phyloP scores from a whole-genome alignment of 2,888 invertebrate species.

The Hemithea aestivaria region DNA sequence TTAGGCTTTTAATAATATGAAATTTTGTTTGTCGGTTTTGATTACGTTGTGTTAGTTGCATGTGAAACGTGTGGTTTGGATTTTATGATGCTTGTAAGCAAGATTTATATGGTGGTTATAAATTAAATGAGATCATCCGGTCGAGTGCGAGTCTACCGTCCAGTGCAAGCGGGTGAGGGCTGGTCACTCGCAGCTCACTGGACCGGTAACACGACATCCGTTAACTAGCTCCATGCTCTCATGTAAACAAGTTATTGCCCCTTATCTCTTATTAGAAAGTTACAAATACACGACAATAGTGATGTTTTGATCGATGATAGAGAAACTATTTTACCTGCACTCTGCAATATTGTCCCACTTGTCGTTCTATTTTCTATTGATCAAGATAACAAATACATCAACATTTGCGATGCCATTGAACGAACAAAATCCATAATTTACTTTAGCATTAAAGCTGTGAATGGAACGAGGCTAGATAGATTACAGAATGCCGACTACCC shows the following conservation, averaged over 20 bases:
- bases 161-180: not conserved
- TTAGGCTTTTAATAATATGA: conserved; percentile 32
- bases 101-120: conserved; percentile 37
- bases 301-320: conserved; percentile 47
- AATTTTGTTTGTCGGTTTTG: conserved; percentile 31
- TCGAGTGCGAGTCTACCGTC: conserved; percentile 17
- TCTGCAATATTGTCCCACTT: conserved; percentile 24
- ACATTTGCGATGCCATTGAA: too few relatives aligned
- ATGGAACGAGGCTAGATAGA: too few relatives aligned
- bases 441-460: too few relatives aligned
- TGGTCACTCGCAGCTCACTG: conserved; percentile 21
- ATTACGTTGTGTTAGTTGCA: conserved; percentile 37
- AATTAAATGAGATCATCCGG: conserved; percentile 41
- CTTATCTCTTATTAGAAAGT: conserved; percentile 59
- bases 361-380: conserved; percentile 15
- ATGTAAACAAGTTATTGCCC: conserved; percentile 35
- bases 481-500: too few relatives aligned
- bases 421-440: too few relatives aligned
- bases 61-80: conserved; percentile 26
- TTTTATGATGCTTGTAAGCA: conserved; percentile 30
- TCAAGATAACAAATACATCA: too few relatives aligned
- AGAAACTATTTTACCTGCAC: conserved; percentile 34
- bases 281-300: conserved; percentile 45
- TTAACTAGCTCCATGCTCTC: conserved; percentile 27
- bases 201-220: conserved; percentile 43